Conservation (phyloP, 1,140 invertebrate genomes). For the Sogatella furcifera region DNA sequence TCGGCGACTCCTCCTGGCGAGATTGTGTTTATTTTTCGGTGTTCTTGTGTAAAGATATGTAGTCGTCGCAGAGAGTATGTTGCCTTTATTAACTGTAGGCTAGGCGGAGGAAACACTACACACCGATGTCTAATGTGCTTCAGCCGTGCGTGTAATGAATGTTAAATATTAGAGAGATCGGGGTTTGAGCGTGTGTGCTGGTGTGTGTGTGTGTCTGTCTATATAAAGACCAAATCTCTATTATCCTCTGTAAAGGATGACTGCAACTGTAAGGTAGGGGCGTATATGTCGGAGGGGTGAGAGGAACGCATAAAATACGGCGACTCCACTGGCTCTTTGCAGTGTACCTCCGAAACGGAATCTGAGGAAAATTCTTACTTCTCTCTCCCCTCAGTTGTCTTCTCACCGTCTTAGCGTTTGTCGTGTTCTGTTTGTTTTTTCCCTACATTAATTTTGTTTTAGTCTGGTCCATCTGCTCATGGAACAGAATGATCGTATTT, state of each 20-base stretch:
- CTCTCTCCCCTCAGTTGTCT: background rate
- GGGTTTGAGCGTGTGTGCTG: background rate
- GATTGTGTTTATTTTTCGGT: slow-evolving; percentile 2
- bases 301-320: background rate
- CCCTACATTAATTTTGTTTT: background rate
- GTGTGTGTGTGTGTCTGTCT: background rate
- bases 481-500: too few relatives aligned
- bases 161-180: slow-evolving; percentile 5
- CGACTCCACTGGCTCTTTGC: background rate
- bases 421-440: background rate
- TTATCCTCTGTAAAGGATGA: slow-evolving; percentile 1
- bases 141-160: background rate
- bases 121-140: background rate
- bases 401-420: too few relatives aligned
- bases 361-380: background rate
- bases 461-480: background rate
- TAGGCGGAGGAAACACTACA: background rate
- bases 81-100: background rate
- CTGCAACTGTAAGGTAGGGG: background rate
- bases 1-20: background rate
- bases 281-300: background rate
- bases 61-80: background rate
- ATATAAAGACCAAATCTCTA: slow-evolving; percentile 4
- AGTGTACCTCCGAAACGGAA: too few relatives aligned
- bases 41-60: slow-evolving; percentile 1